These are phyloP conservation scores for Trachelus stipa DNA, from an alignment of 2,888 invertebrate species.

Conservation along the genomic window DNA sequence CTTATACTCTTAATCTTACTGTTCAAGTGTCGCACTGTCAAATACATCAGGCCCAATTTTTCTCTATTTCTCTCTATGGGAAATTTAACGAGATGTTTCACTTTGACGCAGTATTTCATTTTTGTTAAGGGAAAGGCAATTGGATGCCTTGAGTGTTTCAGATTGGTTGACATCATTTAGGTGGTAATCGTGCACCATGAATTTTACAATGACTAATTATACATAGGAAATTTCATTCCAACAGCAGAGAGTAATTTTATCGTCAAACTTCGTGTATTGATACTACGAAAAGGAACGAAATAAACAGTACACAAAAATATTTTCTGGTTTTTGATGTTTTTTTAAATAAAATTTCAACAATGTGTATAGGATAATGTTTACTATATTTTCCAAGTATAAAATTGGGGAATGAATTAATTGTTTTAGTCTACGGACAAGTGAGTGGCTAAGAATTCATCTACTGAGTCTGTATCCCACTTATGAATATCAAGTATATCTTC, in stretches of 20 bases:
- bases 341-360: background rate
- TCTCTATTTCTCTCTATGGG: background rate
- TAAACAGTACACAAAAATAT: background rate
- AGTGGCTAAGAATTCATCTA: conserved; percentile 94
- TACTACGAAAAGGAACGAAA: background rate
- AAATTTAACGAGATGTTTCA: background rate
- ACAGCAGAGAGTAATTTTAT: background rate
- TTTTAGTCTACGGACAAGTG: conserved; percentile 71
- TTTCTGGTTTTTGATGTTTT: background rate
- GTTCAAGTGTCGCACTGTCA: background rate
- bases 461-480: conserved; percentile 98
- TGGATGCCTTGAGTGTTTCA: background rate
- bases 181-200: background rate
- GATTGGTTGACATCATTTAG: background rate
- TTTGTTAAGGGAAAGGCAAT: background rate
- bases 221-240: conserved; percentile 2
- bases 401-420: background rate
- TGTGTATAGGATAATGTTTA: background rate
- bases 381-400: background rate
- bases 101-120: background rate
- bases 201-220: background rate
- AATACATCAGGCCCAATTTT: background rate
- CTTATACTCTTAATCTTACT: background rate
- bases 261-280: background rate
- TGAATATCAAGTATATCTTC: conserved; percentile 94